These are phyloP conservation scores for Sericinus montela DNA, from an alignment of 2,888 invertebrate species.

Conservation along the genomic window DNA sequence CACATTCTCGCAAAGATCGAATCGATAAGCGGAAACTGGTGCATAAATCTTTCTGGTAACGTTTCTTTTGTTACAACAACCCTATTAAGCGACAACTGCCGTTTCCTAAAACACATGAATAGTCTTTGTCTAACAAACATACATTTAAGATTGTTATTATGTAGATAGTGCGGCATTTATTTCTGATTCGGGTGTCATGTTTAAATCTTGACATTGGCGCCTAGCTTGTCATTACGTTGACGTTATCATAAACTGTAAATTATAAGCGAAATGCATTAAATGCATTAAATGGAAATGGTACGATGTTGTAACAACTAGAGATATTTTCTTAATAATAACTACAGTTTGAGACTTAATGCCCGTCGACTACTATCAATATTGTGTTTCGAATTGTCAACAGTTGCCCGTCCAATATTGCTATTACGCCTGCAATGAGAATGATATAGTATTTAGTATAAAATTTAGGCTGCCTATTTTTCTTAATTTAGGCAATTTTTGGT, in stretches of 20 bases:
- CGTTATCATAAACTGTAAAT: conserved; percentile 34
- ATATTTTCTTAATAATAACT: conserved; percentile 38
- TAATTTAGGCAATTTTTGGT: too few relatives aligned
- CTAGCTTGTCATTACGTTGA: conserved; percentile 27
- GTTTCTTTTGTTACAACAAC: conserved; percentile 51
- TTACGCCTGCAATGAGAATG: conserved; percentile 6
- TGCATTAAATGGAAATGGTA: too few relatives aligned
- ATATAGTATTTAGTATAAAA: neutral
- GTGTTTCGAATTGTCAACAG: conserved; percentile 45
- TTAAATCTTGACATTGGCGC: conserved; percentile 15
- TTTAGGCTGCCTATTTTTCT: too few relatives aligned
- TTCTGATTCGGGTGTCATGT: conserved; percentile 11
- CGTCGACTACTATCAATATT: conserved; percentile 35
- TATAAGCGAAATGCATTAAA: conserved; percentile 10
- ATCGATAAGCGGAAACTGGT: conserved; percentile 51
- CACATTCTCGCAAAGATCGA: conserved; percentile 46
- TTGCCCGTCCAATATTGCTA: conserved; percentile 21
- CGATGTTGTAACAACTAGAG: conserved; percentile 27
- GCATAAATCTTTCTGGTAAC: conserved; percentile 43
- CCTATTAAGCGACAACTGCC: conserved; percentile 46
- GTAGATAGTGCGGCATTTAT: neutral
- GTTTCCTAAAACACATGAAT: conserved; percentile 53
- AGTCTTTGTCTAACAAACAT: conserved; percentile 51
- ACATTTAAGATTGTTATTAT: conserved; percentile 18
- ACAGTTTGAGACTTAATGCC: conserved; percentile 31